Base-by-base conservation (phyloP, 2,797 vertebrate species). In the Epinephelus malabaricus region DNA sequence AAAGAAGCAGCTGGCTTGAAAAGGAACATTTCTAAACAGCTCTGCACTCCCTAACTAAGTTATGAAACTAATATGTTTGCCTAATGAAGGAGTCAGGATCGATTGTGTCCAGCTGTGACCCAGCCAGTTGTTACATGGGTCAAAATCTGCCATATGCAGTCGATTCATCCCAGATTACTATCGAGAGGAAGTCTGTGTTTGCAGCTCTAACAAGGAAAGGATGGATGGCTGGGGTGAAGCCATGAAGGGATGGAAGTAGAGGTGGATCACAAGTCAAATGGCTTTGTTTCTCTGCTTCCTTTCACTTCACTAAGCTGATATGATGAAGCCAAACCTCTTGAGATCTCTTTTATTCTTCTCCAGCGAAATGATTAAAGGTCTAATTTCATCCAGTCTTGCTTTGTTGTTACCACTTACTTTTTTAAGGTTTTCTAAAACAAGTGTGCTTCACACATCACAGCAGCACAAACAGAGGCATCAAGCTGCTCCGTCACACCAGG, bases 171-270 rank as follows among this genome's bases (percentile, higher is more conserved):
- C 65, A 2, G 92, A 95, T 92, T 59, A 69, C 68, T 82, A 92
- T 92, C 87, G 47, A 43, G 59, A 91, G 91, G 89, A 93, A 91
- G 90, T 88, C 79, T 89, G 75, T 62, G 79, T 86, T 92, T 89
- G 68, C 63, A 84, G 84, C 72, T 62, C 69, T 79, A 90, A 94
- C 79, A 53, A 91, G 80, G 87, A 84, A 53, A 85, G 73, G 76
- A 90, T 76, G 65, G 56, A 78, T 62, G 47, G 11, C 43, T 63
- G 69, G 38, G 60, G 27, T 50, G 34, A 81, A 49, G 73, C 49
- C 62, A 66, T 18, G 46, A 47, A 56, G n/a, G 38, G 47, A 61
- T 55, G n/a, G 62, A 54, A 55, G 50, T 18, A 27, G 45, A 78
- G 55, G 69, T 60, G 60, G 58, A 77, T 72, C 27, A 61, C 30